Conservation (phyloP, 2,888 invertebrate species). For the Brenthis hecate region DNA sequence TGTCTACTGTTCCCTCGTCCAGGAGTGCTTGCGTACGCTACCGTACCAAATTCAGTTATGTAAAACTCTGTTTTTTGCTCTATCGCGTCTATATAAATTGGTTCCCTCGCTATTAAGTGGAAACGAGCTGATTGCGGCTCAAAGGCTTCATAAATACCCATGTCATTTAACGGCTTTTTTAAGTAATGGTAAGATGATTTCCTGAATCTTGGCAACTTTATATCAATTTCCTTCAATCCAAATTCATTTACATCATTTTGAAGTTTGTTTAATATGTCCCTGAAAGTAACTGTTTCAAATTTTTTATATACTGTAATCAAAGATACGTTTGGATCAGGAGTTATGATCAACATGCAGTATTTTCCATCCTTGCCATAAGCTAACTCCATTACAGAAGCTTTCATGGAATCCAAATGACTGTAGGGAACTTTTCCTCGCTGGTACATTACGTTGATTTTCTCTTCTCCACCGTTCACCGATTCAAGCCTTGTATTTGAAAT, state of each 20-base stretch:
- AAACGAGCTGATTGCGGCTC: conserved; percentile 80
- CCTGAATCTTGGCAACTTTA: conserved; percentile 84
- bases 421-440: conserved; percentile 83
- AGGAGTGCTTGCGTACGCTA: conserved; percentile 84
- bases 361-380: conserved; percentile 84
- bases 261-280: conserved; percentile 75
- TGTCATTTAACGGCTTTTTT: conserved; percentile 79
- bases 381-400: conserved; percentile 84
- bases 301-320: conserved; percentile 76
- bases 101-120: conserved; percentile 75
- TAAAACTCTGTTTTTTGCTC: conserved; percentile 88
- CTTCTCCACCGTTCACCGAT: not conserved
- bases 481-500: conserved; percentile 66
- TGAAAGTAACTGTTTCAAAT: conserved; percentile 70
- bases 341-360: conserved; percentile 84
- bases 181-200: conserved; percentile 83
- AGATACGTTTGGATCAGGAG: conserved; percentile 82
- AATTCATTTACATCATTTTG: conserved; percentile 70
- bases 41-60: conserved; percentile 88
- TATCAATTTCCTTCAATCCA: conserved; percentile 83
- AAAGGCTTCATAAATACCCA: conserved; percentile 87
- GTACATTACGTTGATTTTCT: conserved; percentile 84
- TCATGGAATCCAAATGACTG: conserved; percentile 77
- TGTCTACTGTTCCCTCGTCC: conserved; percentile 55
- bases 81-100: conserved; percentile 83